Evolutionary conservation across 2,797 vertebrate genomes (phyloP).

Genomic region (Apodemus agrarius): DNA sequence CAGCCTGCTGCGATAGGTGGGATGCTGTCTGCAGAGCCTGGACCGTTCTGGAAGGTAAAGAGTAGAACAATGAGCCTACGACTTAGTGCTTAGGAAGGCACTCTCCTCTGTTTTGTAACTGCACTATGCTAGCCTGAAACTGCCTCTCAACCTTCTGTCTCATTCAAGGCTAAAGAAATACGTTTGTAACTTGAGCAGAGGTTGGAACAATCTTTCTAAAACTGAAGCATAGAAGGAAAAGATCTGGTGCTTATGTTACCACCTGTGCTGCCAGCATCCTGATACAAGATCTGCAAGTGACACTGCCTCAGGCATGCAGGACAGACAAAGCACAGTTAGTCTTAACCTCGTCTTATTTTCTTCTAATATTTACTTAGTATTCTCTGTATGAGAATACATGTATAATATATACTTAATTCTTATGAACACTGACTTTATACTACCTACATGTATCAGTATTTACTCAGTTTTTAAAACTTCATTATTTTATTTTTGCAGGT

Average conservation of each 20-base stretch:
- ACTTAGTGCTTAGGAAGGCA: background rate
- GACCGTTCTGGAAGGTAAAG: conserved; percentile 91
- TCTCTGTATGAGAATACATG: background rate
- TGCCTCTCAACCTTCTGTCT: background rate
- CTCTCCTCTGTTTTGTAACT: background rate
- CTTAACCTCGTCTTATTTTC: background rate
- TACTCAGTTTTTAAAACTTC: background rate
- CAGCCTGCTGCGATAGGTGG: conserved; percentile 95
- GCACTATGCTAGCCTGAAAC: background rate
- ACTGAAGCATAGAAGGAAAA: background rate
- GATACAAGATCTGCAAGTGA: background rate
- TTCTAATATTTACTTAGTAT: conserved; percentile 40
- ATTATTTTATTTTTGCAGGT: background rate
- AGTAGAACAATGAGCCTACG: conserved; percentile 1
- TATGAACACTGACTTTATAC: background rate
- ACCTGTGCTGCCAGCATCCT: background rate
- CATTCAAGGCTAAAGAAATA: conserved; percentile 40
- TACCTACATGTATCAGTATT: background rate
- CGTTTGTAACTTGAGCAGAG: conserved; percentile 4
- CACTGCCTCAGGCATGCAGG: background rate
- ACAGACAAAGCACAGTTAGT: background rate
- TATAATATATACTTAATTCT: conserved; percentile 21
- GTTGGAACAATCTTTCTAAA: conserved; percentile 25
- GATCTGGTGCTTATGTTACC: background rate
- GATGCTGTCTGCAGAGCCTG: conserved; percentile 95